Base-by-base conservation (phyloP, 2,113 vertebrate genomes). In the Apodemus speciosus region DNA sequence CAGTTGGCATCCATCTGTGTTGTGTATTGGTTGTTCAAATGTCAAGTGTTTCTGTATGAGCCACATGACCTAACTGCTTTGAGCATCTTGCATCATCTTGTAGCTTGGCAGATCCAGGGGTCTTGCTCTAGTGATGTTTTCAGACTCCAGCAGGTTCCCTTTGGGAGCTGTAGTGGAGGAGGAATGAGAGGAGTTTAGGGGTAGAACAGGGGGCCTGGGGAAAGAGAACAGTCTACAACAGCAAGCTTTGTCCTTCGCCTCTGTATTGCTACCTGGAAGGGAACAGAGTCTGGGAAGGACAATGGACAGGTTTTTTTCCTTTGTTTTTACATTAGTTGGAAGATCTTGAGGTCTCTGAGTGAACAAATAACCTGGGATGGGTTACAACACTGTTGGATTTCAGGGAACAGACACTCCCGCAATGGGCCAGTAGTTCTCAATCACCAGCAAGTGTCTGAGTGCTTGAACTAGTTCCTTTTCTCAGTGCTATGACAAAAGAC, bases 391-490 rank as follows among this genome's bases (percentile, higher is more conserved):
- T 27, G 32, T 87, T 89, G 86, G 30, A 72, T 16, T 86, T 7
- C 77, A 88, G 49, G 51, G 71, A 56, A 75, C 38, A 68, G 69
- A 69, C 58, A 81, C 73, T 79, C 35, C 35, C 79, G 80, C 76
- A 91, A 84, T 86, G 92, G 90, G 32, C 56, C 90, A 75, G n/a
- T 56, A 2, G n/a, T 95, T 94, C 86, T 86, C 94, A 90, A 86
- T 25, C 49, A 56, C 25, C 20, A 69, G 27, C 66, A 88, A 62
- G 75, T 69, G 73, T 88, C 84, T 89, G 21, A 10, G 32, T 56
- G 7, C 20, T 27, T 60, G 56, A 40, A 15, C 14, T 38, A 18
- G n/a, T 43, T 64, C 20, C 25, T 83, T 64, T 32, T 43, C 40
- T 46, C 81, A 35, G 8, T 3, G 81, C 60, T 64, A 4, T 84